Evolutionary conservation across 2,113 vertebrate species (phyloP).

Genomic region (Otolemur garnettii): DNA sequence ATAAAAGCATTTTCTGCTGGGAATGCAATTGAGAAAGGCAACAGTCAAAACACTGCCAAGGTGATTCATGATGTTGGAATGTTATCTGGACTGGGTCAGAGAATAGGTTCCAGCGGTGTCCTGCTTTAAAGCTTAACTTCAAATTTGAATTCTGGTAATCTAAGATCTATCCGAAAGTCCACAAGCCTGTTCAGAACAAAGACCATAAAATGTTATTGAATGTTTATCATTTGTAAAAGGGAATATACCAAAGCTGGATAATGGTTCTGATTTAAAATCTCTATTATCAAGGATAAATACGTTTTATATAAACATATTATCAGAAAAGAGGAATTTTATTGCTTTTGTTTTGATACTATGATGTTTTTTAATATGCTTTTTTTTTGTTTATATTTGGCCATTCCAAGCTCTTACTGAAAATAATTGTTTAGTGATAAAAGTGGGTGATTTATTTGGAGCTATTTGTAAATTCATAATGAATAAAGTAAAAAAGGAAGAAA

Average conservation of each 20-base stretch:
- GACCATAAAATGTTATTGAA: constrained; percentile 26
- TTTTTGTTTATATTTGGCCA: neutral
- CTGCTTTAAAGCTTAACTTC: constrained; percentile 60
- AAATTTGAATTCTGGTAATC: constrained; percentile 64
- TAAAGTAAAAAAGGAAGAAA: neutral
- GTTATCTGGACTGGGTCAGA: constrained; percentile 74
- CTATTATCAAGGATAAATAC: constrained; percentile 4
- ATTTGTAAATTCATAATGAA: neutral
- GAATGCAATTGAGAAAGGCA: constrained; percentile 75
- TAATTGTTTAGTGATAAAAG: neutral
- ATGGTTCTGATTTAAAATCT: constrained; percentile 32
- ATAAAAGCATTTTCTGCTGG: constrained; percentile 75
- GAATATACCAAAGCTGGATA: neutral
- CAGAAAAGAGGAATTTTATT: neutral
- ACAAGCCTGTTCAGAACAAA: neutral
- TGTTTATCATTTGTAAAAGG: constrained; percentile 50
- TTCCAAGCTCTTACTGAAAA: neutral
- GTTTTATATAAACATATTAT: neutral
- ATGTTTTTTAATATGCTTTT: neutral
- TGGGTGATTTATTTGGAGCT: constrained; percentile 16
- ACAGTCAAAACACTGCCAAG: constrained; percentile 83
- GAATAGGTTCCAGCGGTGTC: constrained; percentile 68
- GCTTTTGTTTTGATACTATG: neutral
- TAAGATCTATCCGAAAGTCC: constrained; percentile 43
- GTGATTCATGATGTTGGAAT: constrained; percentile 78